Conservation (phyloP, 2,797 vertebrate species). For the Tauraco hartlaubi region DNA sequence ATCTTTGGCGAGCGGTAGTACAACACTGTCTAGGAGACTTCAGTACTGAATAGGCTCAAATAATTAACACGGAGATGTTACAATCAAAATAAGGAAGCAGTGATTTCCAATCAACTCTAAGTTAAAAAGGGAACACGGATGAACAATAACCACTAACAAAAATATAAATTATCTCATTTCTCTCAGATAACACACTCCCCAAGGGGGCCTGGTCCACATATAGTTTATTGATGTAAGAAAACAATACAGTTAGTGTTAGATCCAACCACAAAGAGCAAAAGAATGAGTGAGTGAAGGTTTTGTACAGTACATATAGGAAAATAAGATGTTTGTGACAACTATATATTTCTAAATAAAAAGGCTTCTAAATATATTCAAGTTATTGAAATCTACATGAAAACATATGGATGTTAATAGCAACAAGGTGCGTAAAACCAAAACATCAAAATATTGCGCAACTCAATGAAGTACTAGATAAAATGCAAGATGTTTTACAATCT, state of each 20-base stretch:
- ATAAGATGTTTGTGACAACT: conserved; percentile 81
- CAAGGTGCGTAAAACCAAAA: conserved; percentile 89
- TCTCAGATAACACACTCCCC: conserved; percentile 75
- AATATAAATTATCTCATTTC: conserved; percentile 70
- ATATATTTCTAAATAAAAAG: conserved; percentile 82
- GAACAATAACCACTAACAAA: conserved; percentile 72
- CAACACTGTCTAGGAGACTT: conserved; percentile 55
- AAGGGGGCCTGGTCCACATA: conserved; percentile 87
- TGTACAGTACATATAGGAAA: conserved; percentile 85
- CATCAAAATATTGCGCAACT: conserved; percentile 85
- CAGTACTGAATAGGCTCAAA: conserved; percentile 52
- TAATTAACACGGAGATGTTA: conserved; percentile 32
- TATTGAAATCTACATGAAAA: conserved; percentile 87
- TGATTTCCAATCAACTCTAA: conserved; percentile 51
- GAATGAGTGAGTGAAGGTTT: conserved; percentile 81
- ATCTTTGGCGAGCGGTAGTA: conserved; percentile 57
- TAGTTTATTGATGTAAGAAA: conserved; percentile 90
- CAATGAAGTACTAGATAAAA: conserved; percentile 81
- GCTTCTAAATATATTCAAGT: conserved; percentile 81
- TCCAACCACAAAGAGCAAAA: conserved; percentile 86
- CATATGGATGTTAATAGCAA: conserved; percentile 89
- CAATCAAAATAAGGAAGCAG: conserved; percentile 38
- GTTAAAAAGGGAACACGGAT: conserved; percentile 62
- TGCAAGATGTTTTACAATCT: conserved; percentile 82
- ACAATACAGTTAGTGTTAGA: conserved; percentile 91